Percentiles rank a stretch among this genome's conserved stretches.
Conservation (phyloP, 2,113 vertebrate species). For the Apaloderma vittatum region DNA sequence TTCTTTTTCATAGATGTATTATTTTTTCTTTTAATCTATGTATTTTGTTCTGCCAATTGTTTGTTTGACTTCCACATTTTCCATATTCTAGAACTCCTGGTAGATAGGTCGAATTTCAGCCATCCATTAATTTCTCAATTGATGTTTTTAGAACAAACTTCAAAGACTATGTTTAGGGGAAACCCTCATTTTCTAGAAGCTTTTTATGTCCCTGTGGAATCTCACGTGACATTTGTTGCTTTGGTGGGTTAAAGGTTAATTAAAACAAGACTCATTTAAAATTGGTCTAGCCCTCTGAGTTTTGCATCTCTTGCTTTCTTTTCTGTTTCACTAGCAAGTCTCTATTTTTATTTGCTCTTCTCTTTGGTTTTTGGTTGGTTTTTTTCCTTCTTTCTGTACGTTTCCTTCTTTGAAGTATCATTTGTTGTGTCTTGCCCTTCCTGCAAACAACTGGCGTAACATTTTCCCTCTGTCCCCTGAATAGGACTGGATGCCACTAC, state of each 20-base stretch:
- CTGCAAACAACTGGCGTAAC: conserved; percentile 30
- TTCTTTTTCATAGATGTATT: neutral
- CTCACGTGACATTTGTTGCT: conserved; percentile 51
- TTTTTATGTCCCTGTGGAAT: conserved; percentile 22
- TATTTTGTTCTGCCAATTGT: conserved; percentile 17
- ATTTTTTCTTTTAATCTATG: neutral
- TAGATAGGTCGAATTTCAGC: conserved; percentile 60
- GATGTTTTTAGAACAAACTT: conserved; percentile 1
- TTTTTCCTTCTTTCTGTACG: neutral
- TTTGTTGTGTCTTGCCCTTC: conserved; percentile 32
- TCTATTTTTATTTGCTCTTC: conserved; percentile 50
- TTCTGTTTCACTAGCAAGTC: conserved; percentile 59
- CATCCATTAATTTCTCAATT: neutral
- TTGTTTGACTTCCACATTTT: conserved; percentile 3
- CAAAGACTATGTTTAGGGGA: conserved; percentile 11
- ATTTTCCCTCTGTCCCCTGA: conserved; percentile 72
- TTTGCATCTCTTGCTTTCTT: conserved; percentile 62
- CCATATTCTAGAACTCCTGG: neutral
- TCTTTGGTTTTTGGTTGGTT: neutral
- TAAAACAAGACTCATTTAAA: conserved; percentile 41
- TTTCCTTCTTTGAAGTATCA: conserved; percentile 37
- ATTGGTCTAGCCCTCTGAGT: conserved; percentile 38
- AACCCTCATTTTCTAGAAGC: conserved; percentile 18
- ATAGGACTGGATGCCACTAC: conserved; percentile 90
- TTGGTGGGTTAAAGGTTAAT: conserved; percentile 66